These are phyloP conservation scores for Phainopepla nitens DNA, from an alignment of 2,113 vertebrate species.

Conservation along the genomic window DNA sequence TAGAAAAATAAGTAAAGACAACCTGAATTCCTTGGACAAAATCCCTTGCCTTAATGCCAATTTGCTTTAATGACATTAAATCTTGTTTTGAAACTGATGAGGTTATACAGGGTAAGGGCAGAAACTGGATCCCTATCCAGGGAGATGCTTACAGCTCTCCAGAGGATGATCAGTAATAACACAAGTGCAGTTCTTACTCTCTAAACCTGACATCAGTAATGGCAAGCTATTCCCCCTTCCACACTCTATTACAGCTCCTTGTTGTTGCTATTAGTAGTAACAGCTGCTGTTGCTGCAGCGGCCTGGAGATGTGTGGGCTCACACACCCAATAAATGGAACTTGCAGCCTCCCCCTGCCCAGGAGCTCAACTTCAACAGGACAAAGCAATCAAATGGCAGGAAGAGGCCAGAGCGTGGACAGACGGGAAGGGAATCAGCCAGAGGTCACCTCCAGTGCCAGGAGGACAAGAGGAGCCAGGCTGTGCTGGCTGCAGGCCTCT, in stretches of 20 bases:
- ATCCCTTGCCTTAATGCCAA: neutral
- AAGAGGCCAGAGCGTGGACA: neutral
- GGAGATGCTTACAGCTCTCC: neutral
- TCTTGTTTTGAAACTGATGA: neutral
- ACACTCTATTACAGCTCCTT: neutral
- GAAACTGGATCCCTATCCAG: neutral
- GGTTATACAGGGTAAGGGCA: neutral
- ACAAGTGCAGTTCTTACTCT: neutral
- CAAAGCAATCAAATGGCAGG: neutral
- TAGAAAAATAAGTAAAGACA: neutral
- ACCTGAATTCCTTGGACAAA: neutral
- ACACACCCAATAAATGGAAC: neutral
- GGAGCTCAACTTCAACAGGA: neutral
- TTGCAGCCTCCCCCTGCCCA: neutral
- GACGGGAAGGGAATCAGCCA: neutral
- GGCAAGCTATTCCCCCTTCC: neutral
- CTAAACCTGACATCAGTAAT: neutral
- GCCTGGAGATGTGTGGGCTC: neutral
- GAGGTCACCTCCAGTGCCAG: neutral
- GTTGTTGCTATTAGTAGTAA: neutral
- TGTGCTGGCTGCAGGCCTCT: neutral
- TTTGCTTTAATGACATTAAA: neutral
- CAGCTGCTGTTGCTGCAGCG: neutral
- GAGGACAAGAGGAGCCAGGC: neutral
- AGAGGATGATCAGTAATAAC: neutral